These are phyloP conservation scores for Heteromurus nitidus DNA, from an alignment of 2,888 invertebrate species.

Conservation along the genomic window DNA sequence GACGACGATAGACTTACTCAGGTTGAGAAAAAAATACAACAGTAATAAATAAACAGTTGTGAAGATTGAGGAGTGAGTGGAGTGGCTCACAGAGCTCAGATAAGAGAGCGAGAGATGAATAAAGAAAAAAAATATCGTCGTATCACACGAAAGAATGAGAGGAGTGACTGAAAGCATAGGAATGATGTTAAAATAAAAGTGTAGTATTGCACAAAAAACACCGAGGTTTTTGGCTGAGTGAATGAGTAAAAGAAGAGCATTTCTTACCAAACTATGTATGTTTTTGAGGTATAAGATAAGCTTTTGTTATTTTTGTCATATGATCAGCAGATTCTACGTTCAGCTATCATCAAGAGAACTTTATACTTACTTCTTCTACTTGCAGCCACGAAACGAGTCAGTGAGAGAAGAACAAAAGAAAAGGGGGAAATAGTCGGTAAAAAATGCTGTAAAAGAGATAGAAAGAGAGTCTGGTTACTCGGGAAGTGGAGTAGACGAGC, in stretches of 20 bases:
- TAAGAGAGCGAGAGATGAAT: conserved; percentile 49
- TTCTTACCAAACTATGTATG: conserved; percentile 17
- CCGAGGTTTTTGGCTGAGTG: conserved; percentile 37
- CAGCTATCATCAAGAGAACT: conserved; percentile 15
- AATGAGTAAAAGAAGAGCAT: conserved; percentile 41
- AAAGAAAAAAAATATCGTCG: conserved; percentile 6
- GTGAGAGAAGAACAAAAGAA: conserved; percentile 47
- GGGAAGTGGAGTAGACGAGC: conserved; percentile 8
- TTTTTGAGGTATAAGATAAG: conserved; percentile 28
- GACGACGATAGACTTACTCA: conserved; percentile 45
- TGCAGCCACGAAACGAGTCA: conserved; percentile 28
- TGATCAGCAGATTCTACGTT: conserved; percentile 46
- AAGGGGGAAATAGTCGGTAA: conserved; percentile 31
- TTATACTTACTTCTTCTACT: conserved; percentile 22
- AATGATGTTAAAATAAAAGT: conserved; percentile 37
- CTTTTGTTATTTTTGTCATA: conserved; percentile 60
- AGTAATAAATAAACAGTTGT: conserved; percentile 64
- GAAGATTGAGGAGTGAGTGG: conserved; percentile 62
- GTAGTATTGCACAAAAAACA: conserved; percentile 40
- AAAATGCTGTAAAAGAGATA: conserved; percentile 47
- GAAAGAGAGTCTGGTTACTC: conserved; percentile 52
- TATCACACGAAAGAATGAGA: conserved; percentile 24
- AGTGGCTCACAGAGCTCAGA: conserved; percentile 59
- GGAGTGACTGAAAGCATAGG: conserved; percentile 18
- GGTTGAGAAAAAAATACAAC: conserved; percentile 55